A percentile compares a stretch with the other conserved stretches of the same genome.
Evolutionary conservation across 1,140 invertebrate genomes (phyloP).

Genomic region (Calephelis nemesis): DNA sequence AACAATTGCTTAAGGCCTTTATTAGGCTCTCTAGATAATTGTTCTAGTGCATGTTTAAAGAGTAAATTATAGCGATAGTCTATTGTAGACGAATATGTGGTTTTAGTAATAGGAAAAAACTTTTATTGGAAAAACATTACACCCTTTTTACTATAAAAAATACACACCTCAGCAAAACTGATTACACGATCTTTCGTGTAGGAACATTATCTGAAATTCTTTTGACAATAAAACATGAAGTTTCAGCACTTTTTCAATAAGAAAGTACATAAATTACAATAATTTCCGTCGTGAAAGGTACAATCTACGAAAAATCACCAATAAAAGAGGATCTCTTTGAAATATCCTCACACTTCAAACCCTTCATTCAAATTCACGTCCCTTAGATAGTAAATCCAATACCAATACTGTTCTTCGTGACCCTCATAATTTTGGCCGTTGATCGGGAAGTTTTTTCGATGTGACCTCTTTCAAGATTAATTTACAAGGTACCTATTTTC

Average conservation of each 20-base stretch:
- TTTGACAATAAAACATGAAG: neutral
- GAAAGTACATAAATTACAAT: slow-evolving; percentile 3
- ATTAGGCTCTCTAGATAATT: too few species aligned
- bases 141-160: neutral
- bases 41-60: too few species aligned
- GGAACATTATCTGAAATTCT: neutral
- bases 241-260: neutral
- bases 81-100: too few species aligned
- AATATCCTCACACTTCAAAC: slow-evolving; percentile 25
- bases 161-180: neutral
- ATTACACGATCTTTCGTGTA: too few species aligned
- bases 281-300: slow-evolving; percentile 23
- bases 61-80: too few species aligned
- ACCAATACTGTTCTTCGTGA: slow-evolving; percentile 18
- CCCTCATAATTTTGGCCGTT: slow-evolving; percentile 16
- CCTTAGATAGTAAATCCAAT: slow-evolving; percentile 25
- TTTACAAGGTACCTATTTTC: neutral
- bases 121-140: too few species aligned
- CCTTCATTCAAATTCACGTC: slow-evolving; percentile 25
- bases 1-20: too few species aligned
- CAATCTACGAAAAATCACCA: slow-evolving; percentile 26
- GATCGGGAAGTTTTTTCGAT: slow-evolving; percentile 3
- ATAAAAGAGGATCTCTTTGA: slow-evolving; percentile 32
- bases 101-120: too few species aligned
- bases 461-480: neutral